Evolutionary conservation across 2,888 invertebrate species (phyloP), one percentile per base, ranked within the genome.

Genomic region (Tenthredo scrophulariae): DNA sequence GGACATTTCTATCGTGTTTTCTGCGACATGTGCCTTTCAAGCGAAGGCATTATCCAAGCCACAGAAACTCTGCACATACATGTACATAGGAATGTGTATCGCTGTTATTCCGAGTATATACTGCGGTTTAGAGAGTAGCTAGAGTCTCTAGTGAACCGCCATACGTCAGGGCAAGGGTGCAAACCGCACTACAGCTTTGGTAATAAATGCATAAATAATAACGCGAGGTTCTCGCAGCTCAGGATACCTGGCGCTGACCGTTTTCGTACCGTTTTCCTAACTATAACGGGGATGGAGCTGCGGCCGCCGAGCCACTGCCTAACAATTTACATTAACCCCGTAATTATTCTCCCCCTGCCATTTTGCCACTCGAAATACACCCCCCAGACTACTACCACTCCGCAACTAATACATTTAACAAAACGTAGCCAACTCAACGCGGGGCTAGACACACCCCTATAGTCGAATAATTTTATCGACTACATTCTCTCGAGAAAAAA

Each of bases 131-230:
- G 26, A 77, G 29, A 77, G 77, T 77, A 33, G 77, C 18, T 54
- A 4, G 77, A 29, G 77, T n/a, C 77, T 26, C 77, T 46, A 50
- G 77, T 77, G 77, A 33, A 77, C 77, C 77, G 77, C 54, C 33
- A 77, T 77, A 77, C 77, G 77, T 77, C 54, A 77, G 29, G 22
- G 29, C 18, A 33, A 50, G 62, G 80, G 80, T 80, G 80, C 9
- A 67, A 83, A 83, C 83, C 83, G 67, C 83, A 67, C 29, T 29
- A 67, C 83, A 83, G 83, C 46, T 70, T 83, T 70, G 72, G 65
- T 65, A 72, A 85, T 85, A 84, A 85, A 74, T 85, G 83, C 84
- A 84, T 85, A 85, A 85, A 84, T 85, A 84, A 85, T 85, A 84
- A 84, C 72, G 43, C 43, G 2, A 22, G 43, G 40, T 74, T 74